A percentile compares a stretch with the other conserved stretches of the same genome.
phyloP scores from a whole-genome alignment of 2,797 vertebrate species.

The Chelonia mydas region DNA sequence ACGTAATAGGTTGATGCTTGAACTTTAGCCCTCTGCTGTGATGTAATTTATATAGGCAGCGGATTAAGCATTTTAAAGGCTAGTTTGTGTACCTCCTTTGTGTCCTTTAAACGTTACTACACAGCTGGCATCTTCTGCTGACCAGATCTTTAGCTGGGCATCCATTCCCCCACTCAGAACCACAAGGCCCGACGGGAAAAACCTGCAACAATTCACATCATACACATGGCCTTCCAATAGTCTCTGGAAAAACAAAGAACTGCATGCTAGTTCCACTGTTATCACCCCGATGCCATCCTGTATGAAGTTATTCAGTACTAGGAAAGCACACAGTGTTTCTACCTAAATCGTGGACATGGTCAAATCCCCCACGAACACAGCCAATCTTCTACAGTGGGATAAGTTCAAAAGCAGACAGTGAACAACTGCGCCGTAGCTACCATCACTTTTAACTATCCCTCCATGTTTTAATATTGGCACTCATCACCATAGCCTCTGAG shows the following conservation, averaged over 20 bases:
- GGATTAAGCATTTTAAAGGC: not conserved
- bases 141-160: conserved; percentile 85
- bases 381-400: not conserved
- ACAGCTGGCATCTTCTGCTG: conserved; percentile 82
- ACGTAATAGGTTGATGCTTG: not conserved
- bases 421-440: not conserved
- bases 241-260: conserved; percentile 82
- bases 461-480: not conserved
- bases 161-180: conserved; percentile 86
- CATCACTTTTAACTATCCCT: not conserved
- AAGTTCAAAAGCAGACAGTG: not conserved
- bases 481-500: accelerated
- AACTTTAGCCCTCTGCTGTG: not conserved
- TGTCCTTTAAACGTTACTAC: conserved; percentile 84
- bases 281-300: not conserved
- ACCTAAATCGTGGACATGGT: not conserved
- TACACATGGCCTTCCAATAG: conserved; percentile 84
- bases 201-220: conserved; percentile 86
- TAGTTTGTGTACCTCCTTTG: conserved; percentile 79
- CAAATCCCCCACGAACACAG: not conserved
- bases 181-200: conserved; percentile 86
- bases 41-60: not conserved
- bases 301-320: not conserved
- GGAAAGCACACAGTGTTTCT: not conserved
- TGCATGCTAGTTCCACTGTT: conserved; percentile 64